phyloP scores from a whole-genome alignment of 2,888 invertebrate genomes.

The Ditylenchus weischeri region DNA sequence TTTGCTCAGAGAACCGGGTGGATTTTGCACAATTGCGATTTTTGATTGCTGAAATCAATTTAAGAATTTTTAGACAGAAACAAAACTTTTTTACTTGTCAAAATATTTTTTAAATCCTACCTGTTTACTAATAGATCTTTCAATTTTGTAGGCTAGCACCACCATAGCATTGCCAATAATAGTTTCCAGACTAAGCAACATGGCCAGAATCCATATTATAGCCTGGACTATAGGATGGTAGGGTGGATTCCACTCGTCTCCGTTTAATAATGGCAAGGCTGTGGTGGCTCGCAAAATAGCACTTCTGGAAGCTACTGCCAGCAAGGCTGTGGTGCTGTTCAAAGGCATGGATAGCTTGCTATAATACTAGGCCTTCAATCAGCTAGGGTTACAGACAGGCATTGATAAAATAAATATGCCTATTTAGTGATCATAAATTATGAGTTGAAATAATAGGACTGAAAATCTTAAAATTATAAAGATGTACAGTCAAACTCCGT shows the following conservation, averaged over 20 bases:
- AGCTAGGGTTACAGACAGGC: too few species aligned
- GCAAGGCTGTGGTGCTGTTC: neutral
- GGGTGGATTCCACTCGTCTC: constrained; percentile 30
- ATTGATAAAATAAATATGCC: too few species aligned
- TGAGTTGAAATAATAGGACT: too few species aligned
- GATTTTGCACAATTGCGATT: too few species aligned
- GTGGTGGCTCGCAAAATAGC: neutral
- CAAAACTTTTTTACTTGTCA: neutral
- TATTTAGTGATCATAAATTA: too few species aligned
- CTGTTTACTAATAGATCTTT: constrained; percentile 57
- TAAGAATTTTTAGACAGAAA: neutral
- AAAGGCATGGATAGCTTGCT: neutral
- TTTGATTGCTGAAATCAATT: too few species aligned
- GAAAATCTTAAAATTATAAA: too few species aligned
- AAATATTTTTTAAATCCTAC: constrained; percentile 23
- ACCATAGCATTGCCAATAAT: constrained; percentile 58
- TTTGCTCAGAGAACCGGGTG: too few species aligned
- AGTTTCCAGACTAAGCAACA: constrained; percentile 50
- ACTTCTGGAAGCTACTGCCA: neutral
- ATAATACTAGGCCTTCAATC: too few species aligned
- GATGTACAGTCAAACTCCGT: too few species aligned
- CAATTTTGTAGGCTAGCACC: constrained; percentile 54
- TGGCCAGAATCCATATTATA: constrained; percentile 49
- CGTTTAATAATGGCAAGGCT: constrained; percentile 10
- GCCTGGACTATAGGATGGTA: constrained; percentile 29